Evolutionary conservation across 2,113 vertebrate species (phyloP).

Genomic region (Clupea harengus): DNA sequence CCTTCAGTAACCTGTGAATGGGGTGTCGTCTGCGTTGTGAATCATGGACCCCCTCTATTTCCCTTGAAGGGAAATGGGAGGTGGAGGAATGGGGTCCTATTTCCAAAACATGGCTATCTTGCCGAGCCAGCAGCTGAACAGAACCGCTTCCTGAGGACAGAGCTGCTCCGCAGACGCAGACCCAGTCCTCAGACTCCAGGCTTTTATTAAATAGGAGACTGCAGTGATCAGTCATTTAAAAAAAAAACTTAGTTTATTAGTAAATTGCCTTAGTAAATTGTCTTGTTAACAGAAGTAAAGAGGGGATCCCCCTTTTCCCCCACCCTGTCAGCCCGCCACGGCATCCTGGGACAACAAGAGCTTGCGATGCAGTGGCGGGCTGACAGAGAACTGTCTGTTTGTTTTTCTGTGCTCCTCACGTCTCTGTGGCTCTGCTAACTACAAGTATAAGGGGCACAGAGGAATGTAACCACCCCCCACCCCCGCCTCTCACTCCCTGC

Average conservation of each 20-base stretch:
- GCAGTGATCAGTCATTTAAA: neutral
- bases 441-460: constrained; percentile 50
- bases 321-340: neutral
- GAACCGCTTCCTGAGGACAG: constrained; percentile 6
- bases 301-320: neutral
- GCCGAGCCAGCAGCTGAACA: constrained; percentile 32
- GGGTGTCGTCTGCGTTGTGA: neutral
- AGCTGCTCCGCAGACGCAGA: neutral
- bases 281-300: neutral
- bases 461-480: constrained; percentile 61
- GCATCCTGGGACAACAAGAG: neutral
- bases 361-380: neutral
- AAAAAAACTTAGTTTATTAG: neutral
- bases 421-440: constrained; percentile 56
- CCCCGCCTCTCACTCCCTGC: neutral
- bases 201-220: neutral
- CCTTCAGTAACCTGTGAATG: neutral
- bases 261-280: neutral
- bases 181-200: neutral
- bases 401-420: constrained; percentile 35
- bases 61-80: constrained; percentile 55
- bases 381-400: neutral
- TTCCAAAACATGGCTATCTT: constrained; percentile 59
- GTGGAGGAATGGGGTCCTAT: constrained; percentile 63
- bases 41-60: constrained; percentile 35